Evolutionary conservation across 2,888 invertebrate species (phyloP), one percentile per base, ranked within the genome.

Genomic region (Stenichneumon culpator): DNA sequence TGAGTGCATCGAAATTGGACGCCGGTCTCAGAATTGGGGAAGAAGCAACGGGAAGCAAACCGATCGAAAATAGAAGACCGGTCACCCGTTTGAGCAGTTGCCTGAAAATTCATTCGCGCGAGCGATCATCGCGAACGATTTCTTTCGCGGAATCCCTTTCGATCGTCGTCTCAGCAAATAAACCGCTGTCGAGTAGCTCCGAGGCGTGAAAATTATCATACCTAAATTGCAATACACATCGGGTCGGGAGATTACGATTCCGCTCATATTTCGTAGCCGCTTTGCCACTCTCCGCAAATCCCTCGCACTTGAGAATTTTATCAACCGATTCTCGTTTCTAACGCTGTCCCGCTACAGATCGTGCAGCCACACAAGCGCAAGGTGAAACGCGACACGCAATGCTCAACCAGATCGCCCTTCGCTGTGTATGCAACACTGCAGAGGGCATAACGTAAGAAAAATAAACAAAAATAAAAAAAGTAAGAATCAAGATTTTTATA

Each of bases 331-430:
- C 63, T 14, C 25, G 28, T 60, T 60, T 3, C 28, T 60, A 60
- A 22, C 11, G 11, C 54, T 11, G 22, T 54, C 60, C 28, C 60
- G 60, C 60, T 28, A 28, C 3, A 60, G 25, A 57, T 25, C 25
- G 11, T 14, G 16, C 60, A 28, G 60, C 28, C 11, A 6, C 5
- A 16, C 60, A 28, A 60, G 60, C 22, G 6, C 60, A 60, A 60
- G 60, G 63, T 63, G 7, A 63, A 63, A 28, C 14, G 63, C 63
- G 63, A 16, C 28, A 28, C 63, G 63, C 28, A 63, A 63, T 32
- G 63, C 25, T 63, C 63, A 32, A 63, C 32, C 16, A 6, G n/a
- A 63, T 63, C 32, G 63, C 16, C 7, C 63, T 63, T 16, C 9
- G 32, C 28, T 28, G 28, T 28, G 16, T 16, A 28, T 16, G n/a